Conservation (phyloP, 2,888 invertebrate genomes). For the Ethmia dodecea region DNA sequence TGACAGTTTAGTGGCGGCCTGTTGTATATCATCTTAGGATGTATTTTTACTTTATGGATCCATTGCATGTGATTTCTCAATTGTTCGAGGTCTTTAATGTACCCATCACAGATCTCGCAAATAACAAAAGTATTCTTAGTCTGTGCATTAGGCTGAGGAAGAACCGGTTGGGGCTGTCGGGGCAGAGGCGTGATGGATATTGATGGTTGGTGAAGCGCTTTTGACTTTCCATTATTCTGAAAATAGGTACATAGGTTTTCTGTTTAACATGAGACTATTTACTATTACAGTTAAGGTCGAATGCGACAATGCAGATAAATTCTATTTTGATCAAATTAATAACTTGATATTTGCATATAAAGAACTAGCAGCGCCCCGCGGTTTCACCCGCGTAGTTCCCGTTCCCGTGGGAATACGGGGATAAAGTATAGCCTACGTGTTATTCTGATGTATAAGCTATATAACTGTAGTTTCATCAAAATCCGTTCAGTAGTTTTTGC, state of each 20-base stretch:
- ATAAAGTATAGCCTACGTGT: no score
- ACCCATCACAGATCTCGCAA: slow-evolving; percentile 98
- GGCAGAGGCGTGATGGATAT: slow-evolving; percentile 94
- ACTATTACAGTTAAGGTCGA: no score
- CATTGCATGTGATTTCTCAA: slow-evolving; percentile 97
- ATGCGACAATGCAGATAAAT: no score
- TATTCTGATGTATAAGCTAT: no score
- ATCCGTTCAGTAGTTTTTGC: no score
- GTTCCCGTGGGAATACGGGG: no score
- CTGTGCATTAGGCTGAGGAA: slow-evolving; percentile 40
- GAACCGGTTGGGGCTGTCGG: slow-evolving; percentile 58
- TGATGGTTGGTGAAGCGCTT: slow-evolving; percentile 82
- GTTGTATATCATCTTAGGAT: slow-evolving; percentile 97
- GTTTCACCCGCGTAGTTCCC: no score
- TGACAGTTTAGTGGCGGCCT: slow-evolving; percentile 96
- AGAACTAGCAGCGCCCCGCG: no score
- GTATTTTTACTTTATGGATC: slow-evolving; percentile 98
- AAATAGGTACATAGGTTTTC: slow-evolving; percentile 16
- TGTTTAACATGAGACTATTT: neutral
- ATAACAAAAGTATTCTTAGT: slow-evolving; percentile 90
- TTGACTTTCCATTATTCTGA: slow-evolving; percentile 43
- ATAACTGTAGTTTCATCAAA: no score
- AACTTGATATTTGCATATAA: no score
- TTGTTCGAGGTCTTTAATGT: slow-evolving; percentile 96
- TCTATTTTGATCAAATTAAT: no score